Conservation (phyloP, 2,888 invertebrate genomes). For the Stenotaenia linearis region DNA sequence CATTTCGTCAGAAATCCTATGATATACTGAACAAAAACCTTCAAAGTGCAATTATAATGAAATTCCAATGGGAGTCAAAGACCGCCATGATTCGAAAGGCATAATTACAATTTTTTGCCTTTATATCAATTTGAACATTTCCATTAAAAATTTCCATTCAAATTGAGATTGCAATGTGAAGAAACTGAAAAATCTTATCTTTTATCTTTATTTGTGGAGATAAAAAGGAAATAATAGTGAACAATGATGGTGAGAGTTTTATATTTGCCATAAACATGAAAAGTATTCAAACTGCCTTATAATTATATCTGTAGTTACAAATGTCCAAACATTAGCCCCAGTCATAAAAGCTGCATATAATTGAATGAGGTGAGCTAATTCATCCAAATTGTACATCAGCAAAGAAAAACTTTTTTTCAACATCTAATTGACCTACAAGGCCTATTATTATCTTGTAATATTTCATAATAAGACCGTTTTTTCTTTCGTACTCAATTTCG, state of each 20-base stretch:
- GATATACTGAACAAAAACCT: slow-evolving; percentile 17
- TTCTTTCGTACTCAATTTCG: no score
- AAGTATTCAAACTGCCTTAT: not conserved
- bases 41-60: not conserved
- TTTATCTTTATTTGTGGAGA: not conserved
- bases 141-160: not conserved
- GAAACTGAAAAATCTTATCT: not conserved
- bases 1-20: slow-evolving; percentile 30
- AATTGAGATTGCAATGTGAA: not conserved
- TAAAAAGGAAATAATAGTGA: not conserved
- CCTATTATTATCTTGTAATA: not conserved
- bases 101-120: not conserved
- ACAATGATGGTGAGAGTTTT: not conserved
- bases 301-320: not conserved
- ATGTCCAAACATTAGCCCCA: not conserved
- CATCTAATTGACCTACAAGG: not conserved
- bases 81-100: not conserved
- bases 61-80: not conserved
- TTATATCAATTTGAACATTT: not conserved
- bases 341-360: not conserved
- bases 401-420: not conserved
- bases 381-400: not conserved
- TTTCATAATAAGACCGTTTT: no score
- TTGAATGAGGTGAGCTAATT: not conserved
- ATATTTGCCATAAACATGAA: not conserved